Base-by-base conservation (phyloP, 1,140 invertebrate genomes). In the Orussus abietinus region DNA sequence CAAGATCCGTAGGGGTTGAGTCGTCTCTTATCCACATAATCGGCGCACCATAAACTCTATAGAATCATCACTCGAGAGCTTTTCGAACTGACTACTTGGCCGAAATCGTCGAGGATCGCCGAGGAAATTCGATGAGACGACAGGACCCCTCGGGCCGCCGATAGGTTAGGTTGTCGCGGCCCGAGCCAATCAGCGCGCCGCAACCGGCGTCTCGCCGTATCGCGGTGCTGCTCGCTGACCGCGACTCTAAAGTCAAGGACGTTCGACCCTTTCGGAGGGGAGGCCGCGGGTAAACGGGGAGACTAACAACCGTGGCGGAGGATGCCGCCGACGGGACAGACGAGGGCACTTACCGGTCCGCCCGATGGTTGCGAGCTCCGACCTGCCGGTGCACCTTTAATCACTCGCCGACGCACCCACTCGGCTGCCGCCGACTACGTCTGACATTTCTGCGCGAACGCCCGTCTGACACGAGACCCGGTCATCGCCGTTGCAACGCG, bases 191-290 rank as follows among this genome's bases (percentile, higher is more conserved):
- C n/a, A n/a, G n/a, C n/a, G n/a, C n/a, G n/a, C n/a, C n/a, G n/a
- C n/a, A n/a, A n/a, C n/a, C n/a, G n/a, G n/a, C n/a, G n/a, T n/a
- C n/a, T n/a, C n/a, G n/a, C n/a, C n/a, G n/a, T n/a, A n/a, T n/a
- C n/a, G n/a, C n/a, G n/a, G n/a, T n/a, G n/a, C n/a, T n/a, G n/a
- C n/a, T n/a, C n/a, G n/a, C n/a, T n/a, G n/a, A n/a, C n/a, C n/a
- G n/a, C n/a, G n/a, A 25, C 22, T 6, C 38, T 40, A 38, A 48
- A 48, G 42, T 51, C 45, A 51, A 51, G 45, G 45, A 22, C 38
- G 36, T 42, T 46, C 34, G 42, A 50, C 42, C 22, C 32, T 45
- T n/a, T n/a, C n/a, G n/a, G n/a, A n/a, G n/a, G n/a, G n/a, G n/a
- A n/a, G n/a, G n/a, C n/a, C n/a, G n/a, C 26, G 15, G 21, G 17